phyloP scores from a whole-genome alignment of 2,113 vertebrate genomes.

The Nesoenas mayeri region DNA sequence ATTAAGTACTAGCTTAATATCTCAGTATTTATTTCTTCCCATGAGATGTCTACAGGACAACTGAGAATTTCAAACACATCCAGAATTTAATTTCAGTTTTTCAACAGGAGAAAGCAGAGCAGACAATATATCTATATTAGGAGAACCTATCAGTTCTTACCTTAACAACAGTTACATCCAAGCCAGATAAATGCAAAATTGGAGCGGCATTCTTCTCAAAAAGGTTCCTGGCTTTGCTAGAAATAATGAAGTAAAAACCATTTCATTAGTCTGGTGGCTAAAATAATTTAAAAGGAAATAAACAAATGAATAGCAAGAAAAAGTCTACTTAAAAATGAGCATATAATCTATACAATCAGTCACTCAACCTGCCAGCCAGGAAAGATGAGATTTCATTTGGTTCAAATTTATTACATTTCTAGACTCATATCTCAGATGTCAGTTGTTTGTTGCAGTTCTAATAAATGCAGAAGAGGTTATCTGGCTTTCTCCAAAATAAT shows the following conservation, averaged over 20 bases:
- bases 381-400: background rate
- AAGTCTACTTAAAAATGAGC: background rate
- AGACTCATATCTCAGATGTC: background rate
- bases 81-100: background rate
- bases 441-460: background rate
- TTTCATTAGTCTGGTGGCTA: background rate
- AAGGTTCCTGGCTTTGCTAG: constrained; percentile 88
- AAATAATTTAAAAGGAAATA: background rate
- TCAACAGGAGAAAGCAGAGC: background rate
- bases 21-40: background rate
- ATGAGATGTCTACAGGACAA: background rate
- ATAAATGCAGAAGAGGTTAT: constrained; percentile 3
- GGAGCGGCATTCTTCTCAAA: constrained; percentile 98
- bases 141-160: constrained; percentile 68
- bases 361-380: background rate
- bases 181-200: constrained; percentile 93
- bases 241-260: constrained; percentile 14
- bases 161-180: constrained; percentile 93
- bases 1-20: background rate
- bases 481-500: background rate
- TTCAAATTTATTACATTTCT: background rate
- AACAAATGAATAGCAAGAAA: background rate
- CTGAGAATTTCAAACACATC: background rate
- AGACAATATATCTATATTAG: background rate
- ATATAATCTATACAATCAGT: background rate